phyloP scores from a whole-genome alignment of 2,888 invertebrate species.

The Macaria liturata region DNA sequence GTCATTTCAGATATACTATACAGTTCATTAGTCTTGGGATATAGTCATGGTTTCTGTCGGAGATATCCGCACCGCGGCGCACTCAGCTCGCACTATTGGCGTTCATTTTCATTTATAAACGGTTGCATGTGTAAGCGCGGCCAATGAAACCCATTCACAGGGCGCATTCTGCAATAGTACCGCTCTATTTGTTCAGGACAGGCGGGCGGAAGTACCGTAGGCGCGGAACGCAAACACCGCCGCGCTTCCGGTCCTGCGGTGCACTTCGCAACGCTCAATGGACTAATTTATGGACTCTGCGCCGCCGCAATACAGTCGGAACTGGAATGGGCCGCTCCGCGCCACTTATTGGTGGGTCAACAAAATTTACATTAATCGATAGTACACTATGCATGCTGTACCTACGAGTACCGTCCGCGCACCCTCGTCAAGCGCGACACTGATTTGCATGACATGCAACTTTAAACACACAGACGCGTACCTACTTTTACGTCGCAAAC shows the following conservation, averaged over 20 bases:
- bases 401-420: neutral
- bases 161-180: slow-evolving; percentile 45
- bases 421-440: slow-evolving; percentile 8
- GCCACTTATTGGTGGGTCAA: slow-evolving; percentile 26
- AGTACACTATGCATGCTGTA: slow-evolving; percentile 5
- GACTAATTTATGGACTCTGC: slow-evolving; percentile 39
- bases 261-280: slow-evolving; percentile 47
- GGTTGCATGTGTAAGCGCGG: slow-evolving; percentile 55
- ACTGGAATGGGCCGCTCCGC: slow-evolving; percentile 14
- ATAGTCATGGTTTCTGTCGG: neutral
- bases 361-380: slow-evolving; percentile 24
- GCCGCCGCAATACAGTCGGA: slow-evolving; percentile 32
- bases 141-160: slow-evolving; percentile 58
- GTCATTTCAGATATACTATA: too few relatives aligned
- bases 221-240: slow-evolving; percentile 65
- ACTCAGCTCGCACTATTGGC: slow-evolving; percentile 28
- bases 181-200: slow-evolving; percentile 71
- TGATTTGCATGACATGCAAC: slow-evolving; percentile 14
- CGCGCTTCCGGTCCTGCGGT: slow-evolving; percentile 57
- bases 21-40: too few relatives aligned
- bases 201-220: slow-evolving; percentile 69
- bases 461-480: neutral
- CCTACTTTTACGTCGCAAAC: neutral
- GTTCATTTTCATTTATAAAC: slow-evolving; percentile 67
- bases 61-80: slow-evolving; percentile 20